A percentile compares a stretch with the other conserved stretches of the same genome.
Evolutionary conservation across 2,888 invertebrate genomes (phyloP).

Genomic region (Eugnorisma glareosa): DNA sequence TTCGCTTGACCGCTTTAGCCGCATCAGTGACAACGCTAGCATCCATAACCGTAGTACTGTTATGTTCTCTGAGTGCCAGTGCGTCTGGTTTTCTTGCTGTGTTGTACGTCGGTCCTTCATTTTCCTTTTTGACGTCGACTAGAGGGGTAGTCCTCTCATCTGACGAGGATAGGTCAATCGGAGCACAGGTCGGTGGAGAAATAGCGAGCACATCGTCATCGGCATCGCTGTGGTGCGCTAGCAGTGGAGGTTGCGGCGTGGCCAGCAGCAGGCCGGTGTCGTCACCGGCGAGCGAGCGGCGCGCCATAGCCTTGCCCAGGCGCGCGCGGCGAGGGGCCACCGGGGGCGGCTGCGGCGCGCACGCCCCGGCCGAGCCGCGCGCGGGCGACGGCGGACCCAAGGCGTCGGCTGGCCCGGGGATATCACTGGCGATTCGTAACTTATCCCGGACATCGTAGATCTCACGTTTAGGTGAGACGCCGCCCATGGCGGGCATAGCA

Average conservation of each 20-base stretch:
- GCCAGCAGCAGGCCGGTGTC: constrained; percentile 88
- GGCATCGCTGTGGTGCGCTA: constrained; percentile 84
- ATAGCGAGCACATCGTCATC: constrained; percentile 89
- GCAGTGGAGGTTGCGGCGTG: constrained; percentile 76
- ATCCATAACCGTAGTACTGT: constrained; percentile 75
- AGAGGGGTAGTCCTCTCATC: constrained; percentile 86
- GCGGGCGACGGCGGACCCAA: constrained; percentile 93
- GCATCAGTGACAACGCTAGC: constrained; percentile 74
- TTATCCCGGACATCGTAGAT: constrained; percentile 84
- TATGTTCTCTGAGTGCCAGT: constrained; percentile 85
- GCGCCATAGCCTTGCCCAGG: constrained; percentile 92
- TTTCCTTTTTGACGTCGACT: constrained; percentile 88
- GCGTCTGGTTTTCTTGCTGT: constrained; percentile 84
- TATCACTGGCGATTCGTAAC: constrained; percentile 81
- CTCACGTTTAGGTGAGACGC: constrained; percentile 87
- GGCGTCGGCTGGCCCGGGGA: constrained; percentile 82
- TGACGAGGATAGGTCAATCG: constrained; percentile 88
- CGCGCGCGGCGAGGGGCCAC: constrained; percentile 86
- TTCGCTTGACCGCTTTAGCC: constrained; percentile 83
- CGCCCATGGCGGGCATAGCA: constrained; percentile 84
- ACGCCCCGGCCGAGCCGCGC: constrained; percentile 92
- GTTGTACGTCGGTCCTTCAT: constrained; percentile 84
- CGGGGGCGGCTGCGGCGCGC: constrained; percentile 91
- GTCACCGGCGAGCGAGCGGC: constrained; percentile 91
- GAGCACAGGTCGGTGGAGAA: constrained; percentile 85